Evolutionary conservation across 2,797 vertebrate species (phyloP), one percentile per base, ranked within the genome.

Genomic region (Lepus oiostolus): DNA sequence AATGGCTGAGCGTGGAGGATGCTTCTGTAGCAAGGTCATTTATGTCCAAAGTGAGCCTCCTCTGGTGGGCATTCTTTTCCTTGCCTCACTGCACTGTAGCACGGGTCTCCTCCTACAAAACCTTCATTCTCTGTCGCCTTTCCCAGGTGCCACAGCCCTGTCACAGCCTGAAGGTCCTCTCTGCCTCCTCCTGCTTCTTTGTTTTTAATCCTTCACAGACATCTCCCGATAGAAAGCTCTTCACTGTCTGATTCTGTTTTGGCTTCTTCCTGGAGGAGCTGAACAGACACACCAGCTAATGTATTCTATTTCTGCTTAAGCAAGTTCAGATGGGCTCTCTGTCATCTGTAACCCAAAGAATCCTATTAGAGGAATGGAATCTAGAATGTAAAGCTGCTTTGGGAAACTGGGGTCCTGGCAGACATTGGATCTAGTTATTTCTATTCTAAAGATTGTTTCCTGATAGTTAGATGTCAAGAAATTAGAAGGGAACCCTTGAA

Each of bases 311-410:
- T 72, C 85, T 79, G 70, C 11, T 74, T 52, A 42, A 83, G 35
- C 42, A 8, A 5, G 3, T 80, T 88, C 65, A 75, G 85, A 80
- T 35, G n/a, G 52, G 2, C 30, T 65, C 63, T 80, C 35, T 77
- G 72, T 84, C 85, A n/a, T 81, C 62, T 90, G 88, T 80, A 77
- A 85, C 80, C 65, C 17, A 5, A 50, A 47, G 88, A 76, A 21
- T 83, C 35, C 42, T n/a, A 0, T 63, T 71, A 81, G 47, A 75
- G 90, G 75, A 58, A 58, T 28, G 17, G 42, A 17, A 42, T 71
- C 60, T 52, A 4, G 35, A 42, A 65, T 24, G n/a, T 26, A 83
- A 86, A 89, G 30, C 65, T 86, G 38, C 16, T 86, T 38, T 22
- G 71, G 32, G 75, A 89, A 28, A 63, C 11, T 0, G 1, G 35